Conservation (phyloP, 2,797 vertebrate genomes). For the Sebastolobus altivelis region DNA sequence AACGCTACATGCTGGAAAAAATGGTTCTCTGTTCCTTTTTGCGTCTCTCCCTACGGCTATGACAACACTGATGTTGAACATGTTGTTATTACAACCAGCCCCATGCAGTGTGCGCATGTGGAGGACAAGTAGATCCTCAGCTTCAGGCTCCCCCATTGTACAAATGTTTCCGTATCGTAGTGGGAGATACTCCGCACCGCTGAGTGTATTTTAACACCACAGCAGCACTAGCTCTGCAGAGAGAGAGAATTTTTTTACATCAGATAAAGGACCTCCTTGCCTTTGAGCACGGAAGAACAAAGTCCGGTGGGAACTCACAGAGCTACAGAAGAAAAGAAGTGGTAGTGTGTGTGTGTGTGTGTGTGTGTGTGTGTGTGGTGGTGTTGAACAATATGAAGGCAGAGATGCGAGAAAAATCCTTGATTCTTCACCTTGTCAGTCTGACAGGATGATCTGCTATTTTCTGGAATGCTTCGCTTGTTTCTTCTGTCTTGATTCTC, state of each 20-base stretch:
- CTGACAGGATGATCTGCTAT: constrained; percentile 14
- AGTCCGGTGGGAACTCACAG: constrained; percentile 34
- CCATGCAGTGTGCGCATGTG: constrained; percentile 13
- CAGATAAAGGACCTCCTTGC: constrained; percentile 48
- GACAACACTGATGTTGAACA: constrained; percentile 48
- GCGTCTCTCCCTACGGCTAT: constrained; percentile 17
- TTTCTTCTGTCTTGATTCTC: constrained; percentile 21
- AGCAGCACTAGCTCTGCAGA: constrained; percentile 42
- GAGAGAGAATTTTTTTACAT: constrained; percentile 38
- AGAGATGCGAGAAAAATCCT: constrained; percentile 15
- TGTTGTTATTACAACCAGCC: constrained; percentile 51
- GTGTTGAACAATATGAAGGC: constrained; percentile 24
- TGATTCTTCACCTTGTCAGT: constrained; percentile 14
- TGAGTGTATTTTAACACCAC: constrained; percentile 53
- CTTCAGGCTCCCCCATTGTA: constrained; percentile 28
- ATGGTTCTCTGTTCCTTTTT: constrained; percentile 41
- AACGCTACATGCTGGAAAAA: constrained; percentile 3
- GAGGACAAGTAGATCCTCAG: constrained; percentile 15
- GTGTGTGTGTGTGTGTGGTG: constrained; percentile 9
- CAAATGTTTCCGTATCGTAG: constrained; percentile 44
- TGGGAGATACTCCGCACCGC: constrained; percentile 7
- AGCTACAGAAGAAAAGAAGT: constrained; percentile 16
- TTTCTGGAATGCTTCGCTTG: constrained; percentile 12
- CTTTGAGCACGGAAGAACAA: constrained; percentile 51
- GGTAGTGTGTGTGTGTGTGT: neutral